phyloP scores from a whole-genome alignment of 2,113 vertebrate species.

The Pachypanchax playfairii region DNA sequence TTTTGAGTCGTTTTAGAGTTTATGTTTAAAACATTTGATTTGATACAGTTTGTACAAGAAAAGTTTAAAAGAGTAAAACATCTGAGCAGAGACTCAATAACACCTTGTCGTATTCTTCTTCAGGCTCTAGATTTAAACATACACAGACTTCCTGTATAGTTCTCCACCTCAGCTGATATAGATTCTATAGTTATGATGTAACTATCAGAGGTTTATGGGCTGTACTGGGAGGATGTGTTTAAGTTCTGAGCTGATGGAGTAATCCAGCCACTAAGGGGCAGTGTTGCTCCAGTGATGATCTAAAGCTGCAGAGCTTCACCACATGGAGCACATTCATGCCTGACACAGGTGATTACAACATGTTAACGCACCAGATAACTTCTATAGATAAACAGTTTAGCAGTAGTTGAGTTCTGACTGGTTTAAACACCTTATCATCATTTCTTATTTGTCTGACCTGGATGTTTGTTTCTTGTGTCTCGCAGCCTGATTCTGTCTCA shows the following conservation, averaged over 20 bases:
- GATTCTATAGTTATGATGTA: too few relatives aligned
- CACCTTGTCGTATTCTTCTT: too few relatives aligned
- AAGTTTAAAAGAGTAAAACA: too few relatives aligned
- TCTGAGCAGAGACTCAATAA: too few relatives aligned
- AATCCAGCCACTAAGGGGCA: conserved; percentile 70
- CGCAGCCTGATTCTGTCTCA: conserved; percentile 60
- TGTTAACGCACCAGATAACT: conserved; percentile 40
- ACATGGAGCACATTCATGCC: conserved; percentile 33
- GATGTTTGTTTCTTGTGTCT: conserved; percentile 6
- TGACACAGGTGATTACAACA: conserved; percentile 53
- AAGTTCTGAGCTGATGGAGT: conserved; percentile 7
- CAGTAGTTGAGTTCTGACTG: background rate
- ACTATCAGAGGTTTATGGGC: too few relatives aligned
- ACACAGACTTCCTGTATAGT: too few relatives aligned
- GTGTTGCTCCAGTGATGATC: conserved; percentile 68
- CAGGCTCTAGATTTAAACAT: too few relatives aligned
- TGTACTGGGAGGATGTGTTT: background rate
- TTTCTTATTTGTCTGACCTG: background rate
- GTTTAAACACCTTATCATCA: background rate
- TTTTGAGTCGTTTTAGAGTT: too few relatives aligned
- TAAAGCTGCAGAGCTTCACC: background rate
- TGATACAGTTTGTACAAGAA: too few relatives aligned
- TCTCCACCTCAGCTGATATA: too few relatives aligned
- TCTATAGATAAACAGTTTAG: conserved; percentile 12
- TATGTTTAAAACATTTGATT: too few relatives aligned